Evolutionary conservation across 2,113 vertebrate species (phyloP).

Genomic region (Dromiciops gliroides): DNA sequence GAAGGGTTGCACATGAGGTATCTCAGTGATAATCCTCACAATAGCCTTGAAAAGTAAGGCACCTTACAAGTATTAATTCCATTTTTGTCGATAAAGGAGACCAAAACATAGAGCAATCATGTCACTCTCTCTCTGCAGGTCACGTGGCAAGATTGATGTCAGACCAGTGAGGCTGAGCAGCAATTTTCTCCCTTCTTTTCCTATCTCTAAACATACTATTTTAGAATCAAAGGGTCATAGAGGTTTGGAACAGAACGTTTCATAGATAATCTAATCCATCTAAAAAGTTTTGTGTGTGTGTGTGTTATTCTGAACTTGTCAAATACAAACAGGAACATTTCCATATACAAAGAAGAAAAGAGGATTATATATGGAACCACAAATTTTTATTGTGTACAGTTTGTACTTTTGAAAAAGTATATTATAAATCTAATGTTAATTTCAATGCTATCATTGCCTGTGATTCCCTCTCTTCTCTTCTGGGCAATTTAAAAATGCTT

Average conservation of each 20-base stretch:
- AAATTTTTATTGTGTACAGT: neutral
- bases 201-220: neutral
- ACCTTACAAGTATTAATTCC: neutral
- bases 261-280: neutral
- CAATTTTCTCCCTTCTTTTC: neutral
- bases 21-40: constrained; percentile 26
- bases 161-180: neutral
- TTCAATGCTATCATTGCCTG: neutral
- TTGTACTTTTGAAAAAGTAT: neutral
- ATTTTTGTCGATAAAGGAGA: constrained; percentile 5
- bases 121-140: neutral
- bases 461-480: neutral
- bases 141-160: too few relatives aligned
- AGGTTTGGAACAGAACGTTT: neutral
- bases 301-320: neutral
- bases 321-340: neutral
- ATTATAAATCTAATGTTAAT: neutral
- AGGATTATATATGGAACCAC: neutral
- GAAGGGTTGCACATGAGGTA: constrained; percentile 36
- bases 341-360: neutral
- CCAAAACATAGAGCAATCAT: neutral
- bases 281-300: neutral
- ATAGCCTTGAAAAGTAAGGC: constrained; percentile 24
- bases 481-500: neutral
- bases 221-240: neutral